These are phyloP conservation scores for Babyrousa celebensis DNA, from an alignment of 2,797 vertebrate species.

Conservation along the genomic window DNA sequence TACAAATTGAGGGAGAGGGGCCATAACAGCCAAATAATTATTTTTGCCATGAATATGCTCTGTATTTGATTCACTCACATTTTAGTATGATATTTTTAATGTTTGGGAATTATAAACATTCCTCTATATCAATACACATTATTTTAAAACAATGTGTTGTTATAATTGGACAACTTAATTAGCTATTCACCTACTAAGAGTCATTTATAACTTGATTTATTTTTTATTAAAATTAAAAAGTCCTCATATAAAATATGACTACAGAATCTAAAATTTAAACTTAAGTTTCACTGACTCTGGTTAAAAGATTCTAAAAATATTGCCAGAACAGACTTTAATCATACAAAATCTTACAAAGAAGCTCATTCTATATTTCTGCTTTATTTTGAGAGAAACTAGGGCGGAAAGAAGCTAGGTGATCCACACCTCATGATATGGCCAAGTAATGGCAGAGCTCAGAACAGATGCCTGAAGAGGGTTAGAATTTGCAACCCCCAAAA, in stretches of 20 bases:
- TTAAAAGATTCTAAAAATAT: neutral
- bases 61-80: neutral
- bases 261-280: slow-evolving; percentile 34
- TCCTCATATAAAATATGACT: slow-evolving; percentile 41
- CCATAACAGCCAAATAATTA: neutral
- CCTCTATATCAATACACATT: neutral
- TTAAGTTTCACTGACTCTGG: neutral
- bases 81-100: neutral
- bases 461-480: neutral
- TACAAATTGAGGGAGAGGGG: neutral
- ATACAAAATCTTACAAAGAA: neutral
- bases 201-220: neutral
- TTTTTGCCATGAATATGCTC: neutral
- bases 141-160: neutral
- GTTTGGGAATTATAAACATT: neutral
- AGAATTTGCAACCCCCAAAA: neutral
- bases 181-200: neutral
- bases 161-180: neutral
- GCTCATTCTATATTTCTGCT: too few species aligned
- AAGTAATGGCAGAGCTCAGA: neutral
- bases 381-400: neutral
- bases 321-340: neutral
- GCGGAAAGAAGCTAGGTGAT: neutral
- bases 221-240: slow-evolving; percentile 36
- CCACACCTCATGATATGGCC: neutral